Conservation (phyloP, 2,113 vertebrate species). For the Scomber scombrus region DNA sequence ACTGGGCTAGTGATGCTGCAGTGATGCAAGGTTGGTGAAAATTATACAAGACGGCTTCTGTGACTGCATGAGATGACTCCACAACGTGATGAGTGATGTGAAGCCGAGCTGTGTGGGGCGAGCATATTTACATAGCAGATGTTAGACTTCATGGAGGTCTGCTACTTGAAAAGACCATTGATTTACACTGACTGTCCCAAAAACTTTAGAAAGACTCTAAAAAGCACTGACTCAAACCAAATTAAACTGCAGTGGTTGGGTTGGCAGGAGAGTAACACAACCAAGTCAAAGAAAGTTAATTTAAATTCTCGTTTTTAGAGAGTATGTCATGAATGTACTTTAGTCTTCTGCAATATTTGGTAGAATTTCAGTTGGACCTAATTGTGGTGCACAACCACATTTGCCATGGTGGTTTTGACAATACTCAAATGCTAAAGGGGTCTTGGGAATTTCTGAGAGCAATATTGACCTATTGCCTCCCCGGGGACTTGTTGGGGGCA, state of each 20-base stretch:
- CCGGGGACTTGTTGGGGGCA: slow-evolving; percentile 51
- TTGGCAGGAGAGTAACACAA: slow-evolving; percentile 29
- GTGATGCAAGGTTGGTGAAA: slow-evolving; percentile 35
- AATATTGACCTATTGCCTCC: slow-evolving; percentile 44
- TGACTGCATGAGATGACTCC: slow-evolving; percentile 42
- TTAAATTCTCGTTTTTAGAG: slow-evolving; percentile 44
- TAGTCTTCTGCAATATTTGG: slow-evolving; percentile 39
- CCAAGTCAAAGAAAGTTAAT: slow-evolving; percentile 33
- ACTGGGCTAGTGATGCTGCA: slow-evolving; percentile 22
- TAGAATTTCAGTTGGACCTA: slow-evolving; percentile 54
- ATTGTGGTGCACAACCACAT: slow-evolving; percentile 64
- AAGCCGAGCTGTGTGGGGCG: slow-evolving; percentile 42
- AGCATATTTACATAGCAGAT: slow-evolving; percentile 76
- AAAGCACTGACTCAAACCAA: slow-evolving; percentile 57
- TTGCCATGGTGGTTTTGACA: slow-evolving; percentile 72
- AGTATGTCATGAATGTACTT: slow-evolving; percentile 43
- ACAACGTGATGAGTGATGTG: slow-evolving; percentile 55
- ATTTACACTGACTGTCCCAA: slow-evolving; percentile 66
- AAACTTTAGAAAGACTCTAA: slow-evolving; percentile 56
- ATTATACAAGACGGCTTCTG: slow-evolving; percentile 42
- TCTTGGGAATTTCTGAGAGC: slow-evolving; percentile 58
- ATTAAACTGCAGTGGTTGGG: slow-evolving; percentile 51
- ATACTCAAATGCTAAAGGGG: slow-evolving; percentile 37
- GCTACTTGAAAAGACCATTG: slow-evolving; percentile 69
- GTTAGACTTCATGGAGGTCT: slow-evolving; percentile 80